Conservation (phyloP, 2,888 invertebrate species). For the Sinohyriopsis cumingii region DNA sequence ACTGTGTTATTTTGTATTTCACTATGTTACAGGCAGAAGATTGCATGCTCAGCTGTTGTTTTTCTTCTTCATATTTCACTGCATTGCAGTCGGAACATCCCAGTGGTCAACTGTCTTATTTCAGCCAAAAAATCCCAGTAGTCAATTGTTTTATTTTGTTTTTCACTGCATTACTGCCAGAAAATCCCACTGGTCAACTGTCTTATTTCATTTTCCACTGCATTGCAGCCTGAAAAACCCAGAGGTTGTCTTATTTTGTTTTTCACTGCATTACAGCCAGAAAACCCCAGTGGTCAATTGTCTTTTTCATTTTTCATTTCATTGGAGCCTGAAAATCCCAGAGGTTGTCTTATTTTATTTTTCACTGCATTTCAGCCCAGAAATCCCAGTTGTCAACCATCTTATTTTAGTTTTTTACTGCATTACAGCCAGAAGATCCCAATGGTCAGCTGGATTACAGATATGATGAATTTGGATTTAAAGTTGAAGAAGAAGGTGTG, state of each 20-base stretch:
- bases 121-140: constrained; percentile 84
- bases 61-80: not conserved
- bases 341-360: constrained; percentile 74
- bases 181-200: constrained; percentile 81
- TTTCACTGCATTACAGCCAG: constrained; percentile 77
- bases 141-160: constrained; percentile 78
- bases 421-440: constrained; percentile 82
- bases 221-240: constrained; percentile 82
- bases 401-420: constrained; percentile 22
- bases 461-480: constrained; percentile 98
- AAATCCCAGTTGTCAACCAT: constrained; percentile 80
- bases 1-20: constrained; percentile 61
- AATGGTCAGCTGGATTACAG: constrained; percentile 82
- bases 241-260: too few species aligned
- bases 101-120: constrained; percentile 76
- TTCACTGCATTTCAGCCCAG: constrained; percentile 78
- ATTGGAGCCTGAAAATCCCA: constrained; percentile 83
- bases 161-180: constrained; percentile 77
- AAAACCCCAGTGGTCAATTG: constrained; percentile 81
- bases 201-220: not conserved
- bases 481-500: constrained; percentile 89
- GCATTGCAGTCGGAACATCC: constrained; percentile 82
- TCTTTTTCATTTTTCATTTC: not conserved
- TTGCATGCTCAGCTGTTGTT: constrained; percentile 77
- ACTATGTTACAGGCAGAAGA: constrained; percentile 80